phyloP scores from a whole-genome alignment of 2,797 vertebrate species.

The Dipus sagitta region DNA sequence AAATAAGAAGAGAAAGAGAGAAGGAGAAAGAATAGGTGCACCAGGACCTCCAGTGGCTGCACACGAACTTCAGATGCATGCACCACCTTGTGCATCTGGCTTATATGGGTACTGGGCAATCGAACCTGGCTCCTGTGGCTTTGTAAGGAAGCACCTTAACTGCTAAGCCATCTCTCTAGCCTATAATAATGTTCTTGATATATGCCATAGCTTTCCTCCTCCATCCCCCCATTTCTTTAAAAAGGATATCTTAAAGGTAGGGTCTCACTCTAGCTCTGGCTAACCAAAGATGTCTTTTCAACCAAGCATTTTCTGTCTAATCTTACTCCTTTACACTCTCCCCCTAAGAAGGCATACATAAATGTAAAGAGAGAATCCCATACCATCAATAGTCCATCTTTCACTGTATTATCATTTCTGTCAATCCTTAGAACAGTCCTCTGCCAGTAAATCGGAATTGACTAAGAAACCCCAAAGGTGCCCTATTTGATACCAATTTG shows the following conservation, averaged over 20 bases:
- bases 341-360: background rate
- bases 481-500: background rate
- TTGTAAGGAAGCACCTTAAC: too few species aligned
- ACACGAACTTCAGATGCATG: too few species aligned
- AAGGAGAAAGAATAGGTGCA: too few species aligned
- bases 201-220: background rate
- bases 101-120: too few species aligned
- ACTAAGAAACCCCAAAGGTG: background rate
- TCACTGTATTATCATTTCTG: background rate
- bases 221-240: constrained; percentile 26
- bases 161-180: too few species aligned
- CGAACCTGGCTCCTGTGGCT: too few species aligned
- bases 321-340: background rate
- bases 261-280: too few species aligned
- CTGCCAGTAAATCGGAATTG: constrained; percentile 13
- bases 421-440: constrained; percentile 17
- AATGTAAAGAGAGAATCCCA: constrained; percentile 20
- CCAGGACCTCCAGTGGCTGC: too few species aligned
- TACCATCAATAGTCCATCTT: constrained; percentile 1
- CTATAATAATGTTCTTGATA: constrained; percentile 43
- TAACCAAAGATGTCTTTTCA: constrained; percentile 43
- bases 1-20: too few species aligned
- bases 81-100: too few species aligned
- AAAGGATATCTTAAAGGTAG: background rate
- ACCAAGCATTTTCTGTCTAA: background rate